A percentile compares a stretch with the other conserved stretches of the same genome.
These are phyloP conservation scores for Myiotriccus ornatus DNA, from an alignment of 2,797 vertebrate genomes.

Conservation along the genomic window DNA sequence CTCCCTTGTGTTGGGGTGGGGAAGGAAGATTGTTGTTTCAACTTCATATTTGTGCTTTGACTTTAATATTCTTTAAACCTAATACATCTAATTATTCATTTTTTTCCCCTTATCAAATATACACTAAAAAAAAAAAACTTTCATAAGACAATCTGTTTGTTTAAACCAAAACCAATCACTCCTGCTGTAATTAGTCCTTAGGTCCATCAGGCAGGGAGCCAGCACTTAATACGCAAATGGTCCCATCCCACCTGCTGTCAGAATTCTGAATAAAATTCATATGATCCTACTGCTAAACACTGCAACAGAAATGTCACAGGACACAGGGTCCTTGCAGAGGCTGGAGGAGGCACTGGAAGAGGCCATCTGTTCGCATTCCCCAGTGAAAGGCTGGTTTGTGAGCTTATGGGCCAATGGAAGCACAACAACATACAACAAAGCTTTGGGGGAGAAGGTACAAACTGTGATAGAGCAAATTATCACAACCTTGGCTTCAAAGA, in stretches of 20 bases:
- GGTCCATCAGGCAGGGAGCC: not conserved
- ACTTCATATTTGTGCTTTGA: not conserved
- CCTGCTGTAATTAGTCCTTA: not conserved
- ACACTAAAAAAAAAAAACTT: not conserved
- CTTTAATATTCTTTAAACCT: not conserved
- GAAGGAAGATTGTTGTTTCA: not conserved
- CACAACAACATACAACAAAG: not conserved
- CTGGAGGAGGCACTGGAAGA: not conserved
- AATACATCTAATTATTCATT: not conserved
- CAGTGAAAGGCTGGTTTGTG: not conserved
- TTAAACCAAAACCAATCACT: not conserved
- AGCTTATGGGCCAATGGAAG: not conserved
- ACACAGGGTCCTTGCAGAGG: not conserved
- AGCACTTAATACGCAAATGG: not conserved
- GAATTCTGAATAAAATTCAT: not conserved
- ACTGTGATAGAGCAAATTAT: not conserved
- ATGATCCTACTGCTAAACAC: not conserved
- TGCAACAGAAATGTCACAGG: not conserved
- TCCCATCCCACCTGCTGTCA: not conserved
- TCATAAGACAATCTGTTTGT: not conserved
- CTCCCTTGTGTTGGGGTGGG: not conserved
- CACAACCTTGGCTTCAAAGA: not conserved
- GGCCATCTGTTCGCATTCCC: not conserved
- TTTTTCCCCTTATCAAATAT: not conserved
- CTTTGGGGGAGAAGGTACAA: not conserved